phyloP scores from a whole-genome alignment of 2,797 vertebrate genomes.

The Simalia tracyae region DNA sequence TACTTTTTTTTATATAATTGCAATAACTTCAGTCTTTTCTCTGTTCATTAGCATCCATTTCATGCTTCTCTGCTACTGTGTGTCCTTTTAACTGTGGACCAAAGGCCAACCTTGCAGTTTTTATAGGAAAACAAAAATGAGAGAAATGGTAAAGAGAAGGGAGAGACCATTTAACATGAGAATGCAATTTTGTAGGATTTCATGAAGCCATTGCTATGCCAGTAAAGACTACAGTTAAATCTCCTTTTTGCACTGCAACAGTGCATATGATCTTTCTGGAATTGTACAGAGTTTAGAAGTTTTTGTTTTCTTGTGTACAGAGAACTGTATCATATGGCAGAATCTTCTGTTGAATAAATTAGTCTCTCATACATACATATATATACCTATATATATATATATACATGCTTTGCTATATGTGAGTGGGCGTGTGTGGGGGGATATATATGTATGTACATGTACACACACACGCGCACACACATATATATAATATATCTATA shows the following conservation, averaged over 20 bases:
- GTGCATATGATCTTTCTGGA: conserved; percentile 91
- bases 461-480: conserved; percentile 49
- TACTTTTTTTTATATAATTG: conserved; percentile 72
- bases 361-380: conserved; percentile 75
- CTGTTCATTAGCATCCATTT: conserved; percentile 73
- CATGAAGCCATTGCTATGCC: conserved; percentile 84
- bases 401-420: conserved; percentile 56
- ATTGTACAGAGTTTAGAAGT: conserved; percentile 88
- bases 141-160: conserved; percentile 38
- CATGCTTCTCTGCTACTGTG: conserved; percentile 71
- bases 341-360: conserved; percentile 82
- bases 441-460: conserved; percentile 58
- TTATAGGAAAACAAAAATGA: background rate
- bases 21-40: conserved; percentile 80
- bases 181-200: conserved; percentile 80
- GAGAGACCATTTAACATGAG: conserved; percentile 66
- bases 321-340: conserved; percentile 85
- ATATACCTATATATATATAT: conserved; percentile 70
- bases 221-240: conserved; percentile 85
- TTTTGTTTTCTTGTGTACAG: conserved; percentile 86
- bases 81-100: conserved; percentile 78
- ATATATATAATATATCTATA: conserved; percentile 71
- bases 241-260: conserved; percentile 91
- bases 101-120: conserved; percentile 75
- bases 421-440: conserved; percentile 70